Percentiles rank a stretch among this genome's conserved stretches.
Evolutionary conservation across 2,888 invertebrate genomes (phyloP).

Genomic region (Argyresthia goedartella): DNA sequence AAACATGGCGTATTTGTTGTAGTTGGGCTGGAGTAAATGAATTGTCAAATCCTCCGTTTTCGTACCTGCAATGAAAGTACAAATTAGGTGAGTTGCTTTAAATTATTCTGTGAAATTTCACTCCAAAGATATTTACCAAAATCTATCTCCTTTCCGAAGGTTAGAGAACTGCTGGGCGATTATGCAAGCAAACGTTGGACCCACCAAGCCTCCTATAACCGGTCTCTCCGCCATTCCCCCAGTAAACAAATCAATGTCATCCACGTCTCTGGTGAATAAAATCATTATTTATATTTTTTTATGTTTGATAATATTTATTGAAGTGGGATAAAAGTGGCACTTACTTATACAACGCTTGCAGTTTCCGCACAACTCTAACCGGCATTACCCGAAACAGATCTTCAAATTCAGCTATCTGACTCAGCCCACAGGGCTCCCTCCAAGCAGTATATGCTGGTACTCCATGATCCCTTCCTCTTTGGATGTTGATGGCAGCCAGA

Average conservation of each 20-base stretch:
- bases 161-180: slow-evolving; percentile 88
- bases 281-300: background rate
- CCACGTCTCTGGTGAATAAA: slow-evolving; percentile 65
- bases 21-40: slow-evolving; percentile 84
- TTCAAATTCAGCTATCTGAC: slow-evolving; percentile 75
- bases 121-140: slow-evolving; percentile 66
- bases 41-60: slow-evolving; percentile 80
- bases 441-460: slow-evolving; percentile 84
- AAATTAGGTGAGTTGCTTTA: background rate
- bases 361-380: slow-evolving; percentile 71
- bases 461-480: slow-evolving; percentile 88
- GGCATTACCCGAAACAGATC: slow-evolving; percentile 80
- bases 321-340: background rate
- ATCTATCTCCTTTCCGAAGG: slow-evolving; percentile 81
- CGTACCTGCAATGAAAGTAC: slow-evolving; percentile 68
- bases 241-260: slow-evolving; percentile 88
- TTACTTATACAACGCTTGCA: slow-evolving; percentile 71
- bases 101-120: background rate
- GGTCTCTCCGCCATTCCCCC: slow-evolving; percentile 87
- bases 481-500: slow-evolving; percentile 89
- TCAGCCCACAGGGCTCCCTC: slow-evolving; percentile 84
- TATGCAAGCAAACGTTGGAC: slow-evolving; percentile 90
- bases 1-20: slow-evolving; percentile 78
- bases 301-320: background rate
- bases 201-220: slow-evolving; percentile 83